Conservation (phyloP, 2,888 invertebrate genomes). For the Athalia rosae region DNA sequence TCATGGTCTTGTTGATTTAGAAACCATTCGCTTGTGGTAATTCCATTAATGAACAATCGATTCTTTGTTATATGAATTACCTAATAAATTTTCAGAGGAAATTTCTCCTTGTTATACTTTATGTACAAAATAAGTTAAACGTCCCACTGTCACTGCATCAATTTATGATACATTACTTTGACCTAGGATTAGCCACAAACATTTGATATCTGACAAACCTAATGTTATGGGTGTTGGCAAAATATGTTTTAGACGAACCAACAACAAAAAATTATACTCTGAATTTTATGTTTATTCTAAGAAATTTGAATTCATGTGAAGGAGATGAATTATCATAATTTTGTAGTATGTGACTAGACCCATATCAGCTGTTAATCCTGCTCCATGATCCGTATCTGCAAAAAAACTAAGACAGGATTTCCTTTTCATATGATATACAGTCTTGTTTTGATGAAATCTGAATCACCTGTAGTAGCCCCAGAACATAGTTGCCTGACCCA, state of each 20-base stretch:
- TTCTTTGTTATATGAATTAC: not conserved
- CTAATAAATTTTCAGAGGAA: too few species aligned
- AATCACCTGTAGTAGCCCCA: conserved; percentile 30
- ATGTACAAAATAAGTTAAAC: not conserved
- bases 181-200: not conserved
- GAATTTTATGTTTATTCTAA: too few species aligned
- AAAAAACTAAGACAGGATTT: conserved; percentile 23
- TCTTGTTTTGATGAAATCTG: conserved; percentile 41
- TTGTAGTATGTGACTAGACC: not conserved
- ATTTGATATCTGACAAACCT: not conserved
- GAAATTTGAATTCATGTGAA: too few species aligned
- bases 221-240: not conserved
- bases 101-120: too few species aligned
- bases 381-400: conserved; percentile 6
- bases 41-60: not conserved
- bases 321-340: not conserved
- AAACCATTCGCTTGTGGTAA: not conserved
- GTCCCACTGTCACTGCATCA: conserved; percentile 19
- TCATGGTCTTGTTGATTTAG: not conserved
- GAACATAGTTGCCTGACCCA: conserved; percentile 33
- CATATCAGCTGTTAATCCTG: not conserved
- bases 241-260: conserved; percentile 5
- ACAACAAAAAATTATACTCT: too few species aligned
- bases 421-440: conserved; percentile 3
- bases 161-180: not conserved